A percentile compares a stretch with the other conserved stretches of the same genome.
Evolutionary conservation across 92 coral and sea anemone species (phyloP).

Genomic region (Palythoa grandis): DNA sequence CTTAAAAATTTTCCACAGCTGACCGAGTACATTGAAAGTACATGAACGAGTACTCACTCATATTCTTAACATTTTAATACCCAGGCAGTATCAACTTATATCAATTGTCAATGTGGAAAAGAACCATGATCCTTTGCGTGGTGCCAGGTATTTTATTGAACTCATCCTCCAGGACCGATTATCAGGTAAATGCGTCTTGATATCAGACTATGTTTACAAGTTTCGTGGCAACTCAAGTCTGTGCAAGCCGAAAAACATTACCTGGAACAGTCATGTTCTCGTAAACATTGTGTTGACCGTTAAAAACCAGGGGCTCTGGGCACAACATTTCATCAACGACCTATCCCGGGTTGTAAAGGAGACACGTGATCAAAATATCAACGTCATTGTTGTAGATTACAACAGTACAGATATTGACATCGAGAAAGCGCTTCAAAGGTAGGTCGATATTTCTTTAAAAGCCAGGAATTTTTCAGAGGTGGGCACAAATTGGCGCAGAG

Average conservation of each 20-base stretch:
- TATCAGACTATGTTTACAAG: slow-evolving; percentile 65
- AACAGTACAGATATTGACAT: slow-evolving; percentile 67
- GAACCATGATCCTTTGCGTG: slow-evolving; percentile 59
- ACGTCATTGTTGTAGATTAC: slow-evolving; percentile 75
- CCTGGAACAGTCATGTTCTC: slow-evolving; percentile 63
- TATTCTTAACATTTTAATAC: not conserved
- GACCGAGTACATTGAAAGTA: not conserved
- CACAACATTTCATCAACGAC: slow-evolving; percentile 71
- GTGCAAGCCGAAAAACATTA: slow-evolving; percentile 58
- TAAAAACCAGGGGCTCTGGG: slow-evolving; percentile 84
- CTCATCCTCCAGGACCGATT: slow-evolving; percentile 57
- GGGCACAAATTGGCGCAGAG: no score
- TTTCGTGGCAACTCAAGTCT: slow-evolving; percentile 41
- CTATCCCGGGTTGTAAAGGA: slow-evolving; percentile 62
- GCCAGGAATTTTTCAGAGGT: not conserved
- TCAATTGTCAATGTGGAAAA: slow-evolving; percentile 67
- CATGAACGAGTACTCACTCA: no score
- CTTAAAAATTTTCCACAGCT: no score
- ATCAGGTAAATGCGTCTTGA: slow-evolving; percentile 39
- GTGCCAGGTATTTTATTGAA: slow-evolving; percentile 73
- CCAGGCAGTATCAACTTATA: slow-evolving; percentile 61
- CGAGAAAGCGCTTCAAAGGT: slow-evolving; percentile 62
- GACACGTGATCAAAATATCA: slow-evolving; percentile 69
- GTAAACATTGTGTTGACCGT: slow-evolving; percentile 73
- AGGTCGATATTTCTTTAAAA: not conserved